Evolutionary conservation across 1,140 invertebrate species (phyloP).

Genomic region (Bilobella aurantiaca): DNA sequence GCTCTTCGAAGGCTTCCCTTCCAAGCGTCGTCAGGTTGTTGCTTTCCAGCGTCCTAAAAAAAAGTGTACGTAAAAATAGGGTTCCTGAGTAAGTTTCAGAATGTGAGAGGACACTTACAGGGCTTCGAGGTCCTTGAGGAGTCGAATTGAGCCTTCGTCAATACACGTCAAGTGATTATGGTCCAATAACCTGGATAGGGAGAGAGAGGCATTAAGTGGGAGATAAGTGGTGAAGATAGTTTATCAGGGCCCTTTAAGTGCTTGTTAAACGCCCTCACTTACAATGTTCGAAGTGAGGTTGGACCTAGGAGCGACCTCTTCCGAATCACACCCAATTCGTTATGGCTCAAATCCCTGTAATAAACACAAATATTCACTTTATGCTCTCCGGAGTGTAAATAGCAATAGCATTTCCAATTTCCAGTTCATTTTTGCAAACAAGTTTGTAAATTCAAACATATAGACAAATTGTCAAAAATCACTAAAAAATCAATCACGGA

Average conservation of each 20-base stretch:
- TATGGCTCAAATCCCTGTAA: constrained; percentile 87
- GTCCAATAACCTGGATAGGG: constrained; percentile 64
- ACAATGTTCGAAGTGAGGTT: constrained; percentile 64
- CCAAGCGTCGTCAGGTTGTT: constrained; percentile 79
- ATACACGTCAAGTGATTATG: constrained; percentile 88
- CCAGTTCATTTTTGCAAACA: background rate
- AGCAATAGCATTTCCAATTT: background rate
- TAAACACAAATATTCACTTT: constrained; percentile 23
- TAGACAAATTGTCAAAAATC: background rate
- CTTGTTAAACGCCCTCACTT: constrained; percentile 41
- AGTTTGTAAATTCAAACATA: background rate
- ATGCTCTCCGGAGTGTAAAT: background rate
- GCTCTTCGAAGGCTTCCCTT: constrained; percentile 67
- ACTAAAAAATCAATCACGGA: background rate
- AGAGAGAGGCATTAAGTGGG: background rate
- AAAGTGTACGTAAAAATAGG: background rate
- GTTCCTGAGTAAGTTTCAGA: background rate
- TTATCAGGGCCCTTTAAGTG: background rate
- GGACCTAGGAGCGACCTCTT: constrained; percentile 75
- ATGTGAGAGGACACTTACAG: constrained; percentile 55
- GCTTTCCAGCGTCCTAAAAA: constrained; percentile 73
- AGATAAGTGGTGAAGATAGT: background rate
- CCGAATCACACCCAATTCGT: constrained; percentile 77
- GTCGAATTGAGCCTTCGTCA: constrained; percentile 72
- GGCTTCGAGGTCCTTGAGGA: constrained; percentile 72